phyloP scores from a whole-genome alignment of 2,888 invertebrate genomes.

The Acanthococcus lagerstroemiae region DNA sequence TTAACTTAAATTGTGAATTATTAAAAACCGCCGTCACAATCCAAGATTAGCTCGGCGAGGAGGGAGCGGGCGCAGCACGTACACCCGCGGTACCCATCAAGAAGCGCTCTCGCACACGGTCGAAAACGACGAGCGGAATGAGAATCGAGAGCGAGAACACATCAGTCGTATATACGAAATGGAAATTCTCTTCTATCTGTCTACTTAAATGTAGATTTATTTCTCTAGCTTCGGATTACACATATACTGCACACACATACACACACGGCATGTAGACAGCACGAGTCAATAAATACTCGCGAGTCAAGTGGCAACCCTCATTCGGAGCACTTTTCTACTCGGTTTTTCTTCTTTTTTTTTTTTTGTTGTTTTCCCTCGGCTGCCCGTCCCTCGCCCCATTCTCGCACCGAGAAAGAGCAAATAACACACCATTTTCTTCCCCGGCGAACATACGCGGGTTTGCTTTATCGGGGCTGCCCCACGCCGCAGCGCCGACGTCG shows the following conservation, averaged over 20 bases:
- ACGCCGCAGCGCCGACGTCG: background rate
- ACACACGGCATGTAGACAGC: slow-evolving; percentile 11
- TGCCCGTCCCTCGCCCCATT: background rate
- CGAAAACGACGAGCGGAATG: no score
- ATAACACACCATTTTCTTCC: slow-evolving; percentile 24
- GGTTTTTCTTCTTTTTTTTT: background rate
- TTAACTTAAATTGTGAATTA: no score
- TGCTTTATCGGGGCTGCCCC: background rate
- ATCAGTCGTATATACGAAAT: no score
- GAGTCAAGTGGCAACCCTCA: slow-evolving; percentile 27
- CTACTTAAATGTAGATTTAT: slow-evolving; percentile 29
- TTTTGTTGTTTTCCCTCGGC: background rate
- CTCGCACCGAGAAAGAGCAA: background rate
- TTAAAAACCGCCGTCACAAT: no score
- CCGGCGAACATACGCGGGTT: background rate
- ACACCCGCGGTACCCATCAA: no score
- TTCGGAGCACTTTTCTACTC: slow-evolving; percentile 6
- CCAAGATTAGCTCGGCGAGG: no score
- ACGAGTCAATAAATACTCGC: slow-evolving; percentile 27
- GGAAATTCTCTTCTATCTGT: slow-evolving; percentile 28
- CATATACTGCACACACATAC: slow-evolving; percentile 6
- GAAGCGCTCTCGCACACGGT: no score
- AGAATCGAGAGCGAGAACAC: no score
- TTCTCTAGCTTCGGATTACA: slow-evolving; percentile 16
- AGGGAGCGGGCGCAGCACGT: no score